A percentile compares a stretch with the other conserved stretches of the same genome.
These are phyloP conservation scores for Papilio glaucus DNA, from an alignment of 1,140 invertebrate species.

Conservation along the genomic window DNA sequence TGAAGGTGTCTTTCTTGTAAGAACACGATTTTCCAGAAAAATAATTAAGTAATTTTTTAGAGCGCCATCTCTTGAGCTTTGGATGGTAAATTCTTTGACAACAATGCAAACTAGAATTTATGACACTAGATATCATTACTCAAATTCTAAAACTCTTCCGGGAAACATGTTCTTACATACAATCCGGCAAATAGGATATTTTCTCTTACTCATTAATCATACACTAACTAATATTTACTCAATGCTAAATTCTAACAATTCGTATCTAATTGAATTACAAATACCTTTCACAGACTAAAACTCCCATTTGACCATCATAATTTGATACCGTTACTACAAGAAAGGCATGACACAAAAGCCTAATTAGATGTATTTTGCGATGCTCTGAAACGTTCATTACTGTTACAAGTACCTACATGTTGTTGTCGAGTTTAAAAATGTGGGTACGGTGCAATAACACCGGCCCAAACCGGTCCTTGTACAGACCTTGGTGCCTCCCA, in stretches of 20 bases:
- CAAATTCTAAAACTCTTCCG: too few species aligned
- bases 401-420: background rate
- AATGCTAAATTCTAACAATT: background rate
- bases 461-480: slow-evolving; percentile 15
- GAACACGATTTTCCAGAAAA: too few species aligned
- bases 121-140: too few species aligned
- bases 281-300: background rate
- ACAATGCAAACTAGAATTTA: too few species aligned
- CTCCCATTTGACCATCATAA: background rate
- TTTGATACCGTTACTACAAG: slow-evolving; percentile 8
- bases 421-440: slow-evolving; percentile 25
- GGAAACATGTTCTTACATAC: too few species aligned
- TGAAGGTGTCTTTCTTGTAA: too few species aligned
- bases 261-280: background rate
- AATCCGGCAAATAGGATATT: too few species aligned
- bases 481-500: slow-evolving; percentile 26
- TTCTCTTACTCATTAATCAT: too few species aligned
- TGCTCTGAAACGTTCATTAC: background rate
- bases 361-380: slow-evolving; percentile 17
- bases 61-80: too few species aligned
- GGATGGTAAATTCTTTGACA: too few species aligned
- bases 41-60: too few species aligned
- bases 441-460: background rate
- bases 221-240: too few species aligned
- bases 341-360: slow-evolving; percentile 12